Conservation (phyloP, 2,888 invertebrate genomes). For the Nycteola revayana region DNA sequence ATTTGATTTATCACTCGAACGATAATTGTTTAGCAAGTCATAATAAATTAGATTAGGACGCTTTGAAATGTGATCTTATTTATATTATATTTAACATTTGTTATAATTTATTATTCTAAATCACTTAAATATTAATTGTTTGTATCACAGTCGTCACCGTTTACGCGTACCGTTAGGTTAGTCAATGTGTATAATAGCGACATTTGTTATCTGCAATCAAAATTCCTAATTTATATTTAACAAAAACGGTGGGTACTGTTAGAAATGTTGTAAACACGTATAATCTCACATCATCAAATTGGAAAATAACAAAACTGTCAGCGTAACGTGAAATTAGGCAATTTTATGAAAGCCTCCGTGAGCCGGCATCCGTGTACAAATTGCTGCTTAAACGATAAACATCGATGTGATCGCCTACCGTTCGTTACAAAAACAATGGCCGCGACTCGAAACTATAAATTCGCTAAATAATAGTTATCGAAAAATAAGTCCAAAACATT, state of each 20-base stretch:
- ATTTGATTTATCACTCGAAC: conserved; percentile 11
- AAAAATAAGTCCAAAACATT: conserved; percentile 76
- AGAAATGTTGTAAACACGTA: conserved; percentile 28
- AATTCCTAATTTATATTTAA: conserved; percentile 29
- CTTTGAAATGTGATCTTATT: too few species aligned
- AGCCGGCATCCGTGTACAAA: conserved; percentile 61
- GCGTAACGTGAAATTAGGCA: conserved; percentile 43
- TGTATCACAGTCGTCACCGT: too few species aligned
- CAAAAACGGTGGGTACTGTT: conserved; percentile 28
- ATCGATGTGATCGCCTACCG: conserved; percentile 37
- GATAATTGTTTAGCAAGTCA: too few species aligned
- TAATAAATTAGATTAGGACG: too few species aligned
- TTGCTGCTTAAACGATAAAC: conserved; percentile 53
- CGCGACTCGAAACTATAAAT: conserved; percentile 62
- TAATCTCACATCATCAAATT: conserved; percentile 44
- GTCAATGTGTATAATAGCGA: conserved; percentile 22
- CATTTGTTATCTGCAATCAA: conserved; percentile 29
- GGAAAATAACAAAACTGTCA: conserved; percentile 49
- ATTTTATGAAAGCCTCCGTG: conserved; percentile 38
- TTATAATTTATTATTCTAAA: too few species aligned
- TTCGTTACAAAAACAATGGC: conserved; percentile 44
- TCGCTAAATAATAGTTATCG: conserved; percentile 78
- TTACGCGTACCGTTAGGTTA: conserved; percentile 23
- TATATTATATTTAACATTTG: too few species aligned
- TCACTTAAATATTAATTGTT: too few species aligned